Conservation (phyloP, 2,113 vertebrate genomes). For the Myrmecophaga tridactyla region DNA sequence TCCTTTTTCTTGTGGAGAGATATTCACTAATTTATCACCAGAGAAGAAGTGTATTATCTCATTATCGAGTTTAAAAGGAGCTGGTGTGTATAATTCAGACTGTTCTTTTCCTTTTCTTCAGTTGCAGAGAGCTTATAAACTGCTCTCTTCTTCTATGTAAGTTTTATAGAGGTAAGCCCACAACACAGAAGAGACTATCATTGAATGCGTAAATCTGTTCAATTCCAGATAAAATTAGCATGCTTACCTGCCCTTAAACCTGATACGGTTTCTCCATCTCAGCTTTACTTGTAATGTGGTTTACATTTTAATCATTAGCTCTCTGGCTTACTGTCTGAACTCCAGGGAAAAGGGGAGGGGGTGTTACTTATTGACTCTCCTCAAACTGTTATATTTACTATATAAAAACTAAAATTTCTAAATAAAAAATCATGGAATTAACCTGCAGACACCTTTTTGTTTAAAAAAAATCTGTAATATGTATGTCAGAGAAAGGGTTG, state of each 20-base stretch:
- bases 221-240: not conserved
- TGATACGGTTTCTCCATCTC: not conserved
- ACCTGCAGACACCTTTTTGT: not conserved
- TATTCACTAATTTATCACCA: not conserved
- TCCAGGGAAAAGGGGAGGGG: not conserved
- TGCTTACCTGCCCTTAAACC: not conserved
- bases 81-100: not conserved
- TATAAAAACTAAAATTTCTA: slow-evolving; percentile 11
- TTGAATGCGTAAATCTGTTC: not conserved
- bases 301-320: not conserved
- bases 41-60: not conserved
- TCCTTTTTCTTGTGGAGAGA: not conserved
- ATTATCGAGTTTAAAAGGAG: not conserved
- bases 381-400: not conserved
- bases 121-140: not conserved
- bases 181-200: not conserved
- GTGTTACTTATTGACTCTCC: not conserved
- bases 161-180: not conserved
- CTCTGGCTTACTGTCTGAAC: not conserved
- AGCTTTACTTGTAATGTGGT: not conserved
- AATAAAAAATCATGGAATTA: not conserved
- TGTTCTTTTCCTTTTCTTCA: not conserved
- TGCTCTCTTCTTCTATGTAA: not conserved
- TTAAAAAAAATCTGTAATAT: not conserved
- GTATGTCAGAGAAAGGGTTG: not conserved